Base-by-base conservation (phyloP, 2,797 vertebrate genomes). In the Eutrigla gurnardus region DNA sequence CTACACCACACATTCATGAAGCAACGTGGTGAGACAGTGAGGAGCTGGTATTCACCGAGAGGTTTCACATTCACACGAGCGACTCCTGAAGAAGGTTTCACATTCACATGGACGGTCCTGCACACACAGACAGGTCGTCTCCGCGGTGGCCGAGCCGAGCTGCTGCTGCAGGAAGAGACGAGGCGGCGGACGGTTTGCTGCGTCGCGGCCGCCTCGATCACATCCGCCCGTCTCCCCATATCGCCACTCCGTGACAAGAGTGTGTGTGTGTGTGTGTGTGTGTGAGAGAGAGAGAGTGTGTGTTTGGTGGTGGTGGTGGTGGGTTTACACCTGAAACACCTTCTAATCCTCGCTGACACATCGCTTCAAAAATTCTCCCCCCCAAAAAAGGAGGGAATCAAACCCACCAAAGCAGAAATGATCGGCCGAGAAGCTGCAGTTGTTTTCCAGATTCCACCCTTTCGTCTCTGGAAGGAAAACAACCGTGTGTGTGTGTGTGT, bases 381-480 rank as follows among this genome's bases (percentile, higher is more conserved):
- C 49, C 6, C 25, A 18, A 32, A 32, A 13, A 2, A 25, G 25
- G 25, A 25, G 25, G 25, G 50, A 65, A 7, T 3, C 37, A 14
- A 77, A 64, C 43, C 43, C 53, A 58, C 35, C 37, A 63, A 3
- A 57, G 60, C 52, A 59, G 60, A 37, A 6, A 63, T 18, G 53
- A 8, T 6, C 75, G 75, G 82, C 78, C 80, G 82, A 65, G 71
- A 6, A 69, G 50, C 76, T 66, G 73, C 81, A 46, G 75, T 36
- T 50, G 45, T 58, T 70, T 64, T 17, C 4, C 66, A 79, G 68
- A 62, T 61, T 17, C 65, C 69, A 65, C 25, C n/a, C 68, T 18
- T 67, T 66, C 80, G 80, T 77, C 8, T 12, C 37, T 75, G 60
- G 1, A 33, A 3, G 1, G 12, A 43, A 49, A 35, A 52, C 6